Conservation (phyloP, 2,797 vertebrate genomes). For the Pteropus rufus region DNA sequence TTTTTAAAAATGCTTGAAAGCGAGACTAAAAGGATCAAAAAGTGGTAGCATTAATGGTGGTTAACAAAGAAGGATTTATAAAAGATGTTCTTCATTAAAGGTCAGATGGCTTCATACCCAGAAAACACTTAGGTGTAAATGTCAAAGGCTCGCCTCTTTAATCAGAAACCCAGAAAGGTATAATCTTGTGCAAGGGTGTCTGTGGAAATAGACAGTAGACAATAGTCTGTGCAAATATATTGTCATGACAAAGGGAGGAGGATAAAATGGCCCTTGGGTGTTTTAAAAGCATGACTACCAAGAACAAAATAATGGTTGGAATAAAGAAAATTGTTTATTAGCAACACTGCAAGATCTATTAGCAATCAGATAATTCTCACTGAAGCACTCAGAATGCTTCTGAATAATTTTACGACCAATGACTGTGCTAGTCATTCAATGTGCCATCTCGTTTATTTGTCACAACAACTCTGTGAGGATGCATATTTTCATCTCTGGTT, state of each 20-base stretch:
- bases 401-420: background rate
- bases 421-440: too few relatives aligned
- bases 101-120: background rate
- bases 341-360: background rate
- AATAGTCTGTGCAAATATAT: background rate
- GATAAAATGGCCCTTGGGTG: background rate
- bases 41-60: background rate
- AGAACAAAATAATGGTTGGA: background rate
- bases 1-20: background rate
- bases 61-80: conserved; percentile 12
- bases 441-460: background rate
- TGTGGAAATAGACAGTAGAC: background rate
- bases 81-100: background rate
- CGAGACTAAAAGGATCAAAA: background rate
- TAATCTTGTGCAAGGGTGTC: background rate
- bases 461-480: background rate
- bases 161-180: background rate
- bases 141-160: background rate
- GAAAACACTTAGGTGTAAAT: conserved; percentile 19
- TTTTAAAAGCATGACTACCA: background rate
- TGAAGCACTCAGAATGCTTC: background rate
- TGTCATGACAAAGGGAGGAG: background rate
- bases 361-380: background rate
- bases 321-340: background rate
- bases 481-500: background rate